A percentile compares a stretch with the other conserved stretches of the same genome.
These are phyloP conservation scores for Lepidurus packardi DNA, from an alignment of 1,140 invertebrate species.

Conservation along the genomic window DNA sequence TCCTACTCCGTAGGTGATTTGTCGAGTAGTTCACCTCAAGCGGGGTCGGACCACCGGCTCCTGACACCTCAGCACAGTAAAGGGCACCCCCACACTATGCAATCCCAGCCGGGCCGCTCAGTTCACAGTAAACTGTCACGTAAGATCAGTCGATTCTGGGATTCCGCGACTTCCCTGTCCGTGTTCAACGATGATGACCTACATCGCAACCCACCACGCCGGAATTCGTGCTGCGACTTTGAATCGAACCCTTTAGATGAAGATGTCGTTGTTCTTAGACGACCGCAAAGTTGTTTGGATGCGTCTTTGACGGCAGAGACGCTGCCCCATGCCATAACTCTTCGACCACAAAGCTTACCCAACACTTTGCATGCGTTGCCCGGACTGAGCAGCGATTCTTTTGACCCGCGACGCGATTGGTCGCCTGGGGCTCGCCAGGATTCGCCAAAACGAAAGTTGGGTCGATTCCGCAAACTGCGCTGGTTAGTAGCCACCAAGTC, in stretches of 20 bases:
- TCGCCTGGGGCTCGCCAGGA: neutral
- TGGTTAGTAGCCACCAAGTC: neutral
- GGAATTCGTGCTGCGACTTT: neutral
- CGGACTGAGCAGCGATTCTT: neutral
- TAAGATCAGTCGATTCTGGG: conserved; percentile 8
- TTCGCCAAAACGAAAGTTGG: neutral
- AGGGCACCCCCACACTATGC: neutral
- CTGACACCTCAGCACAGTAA: neutral
- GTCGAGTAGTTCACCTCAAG: neutral
- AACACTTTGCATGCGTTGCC: neutral
- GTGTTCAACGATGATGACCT: neutral
- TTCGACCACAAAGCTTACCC: neutral
- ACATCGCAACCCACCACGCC: neutral
- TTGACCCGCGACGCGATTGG: neutral
- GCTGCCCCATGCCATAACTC: neutral
- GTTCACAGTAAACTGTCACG: neutral
- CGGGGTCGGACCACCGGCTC: neutral
- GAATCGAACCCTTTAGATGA: neutral
- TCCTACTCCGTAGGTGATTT: neutral
- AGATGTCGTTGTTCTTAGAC: neutral
- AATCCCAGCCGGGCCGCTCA: neutral
- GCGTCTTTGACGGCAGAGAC: neutral
- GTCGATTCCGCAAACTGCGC: neutral
- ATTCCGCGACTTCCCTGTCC: neutral
- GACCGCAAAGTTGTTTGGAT: neutral